These are phyloP conservation scores for Drosophila bifasciata DNA, from an alignment of 1,140 invertebrate species.

Conservation along the genomic window DNA sequence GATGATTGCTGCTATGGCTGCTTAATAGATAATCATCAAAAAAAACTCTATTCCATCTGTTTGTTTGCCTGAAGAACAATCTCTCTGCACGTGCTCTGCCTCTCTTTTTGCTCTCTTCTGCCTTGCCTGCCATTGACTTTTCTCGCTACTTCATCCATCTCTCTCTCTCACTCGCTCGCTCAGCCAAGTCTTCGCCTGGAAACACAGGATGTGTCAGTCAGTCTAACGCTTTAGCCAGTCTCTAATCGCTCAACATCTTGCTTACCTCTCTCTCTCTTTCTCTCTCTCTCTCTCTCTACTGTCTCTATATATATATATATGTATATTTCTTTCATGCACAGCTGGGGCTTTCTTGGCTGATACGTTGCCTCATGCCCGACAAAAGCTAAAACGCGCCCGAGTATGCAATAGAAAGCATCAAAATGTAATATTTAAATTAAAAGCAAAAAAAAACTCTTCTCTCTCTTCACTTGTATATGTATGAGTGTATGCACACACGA, in stretches of 20 bases:
- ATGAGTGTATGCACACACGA: slow-evolving; percentile 45
- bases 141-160: slow-evolving; percentile 11
- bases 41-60: slow-evolving; percentile 19
- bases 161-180: no score
- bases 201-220: slow-evolving; percentile 5
- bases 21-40: slow-evolving; percentile 45
- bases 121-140: slow-evolving; percentile 1
- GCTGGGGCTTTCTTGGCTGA: slow-evolving; percentile 76
- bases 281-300: slow-evolving; percentile 27
- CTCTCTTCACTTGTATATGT: slow-evolving; percentile 32
- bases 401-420: slow-evolving; percentile 59
- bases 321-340: slow-evolving; percentile 69
- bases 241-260: slow-evolving; percentile 35
- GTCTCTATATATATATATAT: slow-evolving; percentile 17
- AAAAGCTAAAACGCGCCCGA: slow-evolving; percentile 72
- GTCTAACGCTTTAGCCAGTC: slow-evolving; percentile 18
- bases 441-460: slow-evolving; percentile 68
- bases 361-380: slow-evolving; percentile 74
- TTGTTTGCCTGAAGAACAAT: slow-evolving; percentile 61
- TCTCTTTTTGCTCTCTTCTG: slow-evolving; percentile 28
- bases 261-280: slow-evolving; percentile 21
- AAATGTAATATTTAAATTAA: slow-evolving; percentile 81
- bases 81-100: slow-evolving; percentile 62
- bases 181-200: slow-evolving; percentile 6
- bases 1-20: slow-evolving; percentile 53